A percentile compares a stretch with the other conserved stretches of the same genome.
These are phyloP conservation scores for Sicus ferrugineus DNA, from an alignment of 2,888 invertebrate species.

Conservation along the genomic window DNA sequence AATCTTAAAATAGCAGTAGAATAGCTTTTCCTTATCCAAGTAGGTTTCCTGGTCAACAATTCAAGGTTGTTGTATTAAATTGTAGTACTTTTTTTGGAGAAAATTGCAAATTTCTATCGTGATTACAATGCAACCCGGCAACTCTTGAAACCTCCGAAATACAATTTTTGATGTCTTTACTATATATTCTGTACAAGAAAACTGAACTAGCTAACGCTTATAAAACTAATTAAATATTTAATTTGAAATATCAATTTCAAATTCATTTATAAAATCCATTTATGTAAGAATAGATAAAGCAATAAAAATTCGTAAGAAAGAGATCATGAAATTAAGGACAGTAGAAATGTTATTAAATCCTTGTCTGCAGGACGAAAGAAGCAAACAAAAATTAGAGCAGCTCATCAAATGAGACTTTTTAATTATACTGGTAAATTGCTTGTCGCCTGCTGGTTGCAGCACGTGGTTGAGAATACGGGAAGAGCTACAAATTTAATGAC, in stretches of 20 bases:
- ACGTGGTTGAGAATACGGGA: no score
- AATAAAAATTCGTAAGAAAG: background rate
- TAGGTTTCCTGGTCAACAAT: constrained; percentile 12
- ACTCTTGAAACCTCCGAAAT: no score
- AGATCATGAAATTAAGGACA: background rate
- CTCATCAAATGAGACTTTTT: background rate
- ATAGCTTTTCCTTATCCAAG: background rate
- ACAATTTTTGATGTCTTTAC: no score
- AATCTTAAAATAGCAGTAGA: background rate
- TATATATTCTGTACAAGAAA: no score
- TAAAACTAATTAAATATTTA: background rate
- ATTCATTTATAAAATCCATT: background rate
- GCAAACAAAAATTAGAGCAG: background rate
- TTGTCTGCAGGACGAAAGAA: background rate
- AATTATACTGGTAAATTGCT: background rate
- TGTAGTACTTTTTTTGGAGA: background rate
- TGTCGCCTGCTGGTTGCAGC: no score
- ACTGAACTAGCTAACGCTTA: background rate
- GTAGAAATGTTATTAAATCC: no score
- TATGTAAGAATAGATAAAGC: background rate
- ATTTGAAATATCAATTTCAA: background rate
- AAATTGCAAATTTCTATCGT: no score
- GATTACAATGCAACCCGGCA: no score
- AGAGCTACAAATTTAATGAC: no score
- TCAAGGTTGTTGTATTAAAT: constrained; percentile 1